Conservation (phyloP, 2,888 invertebrate species). For the Neelides folsomi region DNA sequence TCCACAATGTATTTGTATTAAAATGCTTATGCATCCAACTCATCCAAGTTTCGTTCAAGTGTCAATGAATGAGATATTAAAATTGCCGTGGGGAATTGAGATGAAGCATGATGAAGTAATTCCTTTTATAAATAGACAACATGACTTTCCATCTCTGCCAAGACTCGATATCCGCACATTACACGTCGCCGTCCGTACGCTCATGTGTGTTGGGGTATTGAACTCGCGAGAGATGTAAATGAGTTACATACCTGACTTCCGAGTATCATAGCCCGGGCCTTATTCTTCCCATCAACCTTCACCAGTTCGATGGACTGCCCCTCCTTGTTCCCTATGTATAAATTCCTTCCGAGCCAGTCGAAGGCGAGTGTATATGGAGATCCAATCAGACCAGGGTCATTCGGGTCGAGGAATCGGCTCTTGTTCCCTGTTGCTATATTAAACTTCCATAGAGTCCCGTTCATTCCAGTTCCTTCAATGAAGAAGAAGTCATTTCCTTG, state of each 20-base stretch:
- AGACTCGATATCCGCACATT: too few relatives aligned
- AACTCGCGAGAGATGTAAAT: too few relatives aligned
- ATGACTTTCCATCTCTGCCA: too few relatives aligned
- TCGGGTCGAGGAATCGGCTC: constrained; percentile 60
- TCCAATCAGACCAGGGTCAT: constrained; percentile 73
- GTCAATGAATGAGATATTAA: too few relatives aligned
- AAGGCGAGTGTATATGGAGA: constrained; percentile 83
- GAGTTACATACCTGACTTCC: constrained; percentile 66
- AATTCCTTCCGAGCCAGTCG: constrained; percentile 91
- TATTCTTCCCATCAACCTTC: constrained; percentile 67
- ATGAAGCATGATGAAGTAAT: too few relatives aligned
- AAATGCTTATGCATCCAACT: too few relatives aligned
- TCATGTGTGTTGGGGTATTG: too few relatives aligned
- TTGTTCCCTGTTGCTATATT: constrained; percentile 74
- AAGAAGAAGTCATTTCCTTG: constrained; percentile 72
- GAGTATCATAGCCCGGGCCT: constrained; percentile 70
- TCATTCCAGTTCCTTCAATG: constrained; percentile 60
- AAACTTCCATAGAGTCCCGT: constrained; percentile 73
- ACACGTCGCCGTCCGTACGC: too few relatives aligned
- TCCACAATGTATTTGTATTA: too few relatives aligned
- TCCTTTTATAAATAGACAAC: too few relatives aligned
- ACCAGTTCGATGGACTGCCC: constrained; percentile 85
- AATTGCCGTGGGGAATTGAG: too few relatives aligned
- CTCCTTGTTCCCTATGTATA: constrained; percentile 78
- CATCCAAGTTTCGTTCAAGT: too few relatives aligned